Conservation (phyloP, 2,113 vertebrate genomes). For the Otis tarda region DNA sequence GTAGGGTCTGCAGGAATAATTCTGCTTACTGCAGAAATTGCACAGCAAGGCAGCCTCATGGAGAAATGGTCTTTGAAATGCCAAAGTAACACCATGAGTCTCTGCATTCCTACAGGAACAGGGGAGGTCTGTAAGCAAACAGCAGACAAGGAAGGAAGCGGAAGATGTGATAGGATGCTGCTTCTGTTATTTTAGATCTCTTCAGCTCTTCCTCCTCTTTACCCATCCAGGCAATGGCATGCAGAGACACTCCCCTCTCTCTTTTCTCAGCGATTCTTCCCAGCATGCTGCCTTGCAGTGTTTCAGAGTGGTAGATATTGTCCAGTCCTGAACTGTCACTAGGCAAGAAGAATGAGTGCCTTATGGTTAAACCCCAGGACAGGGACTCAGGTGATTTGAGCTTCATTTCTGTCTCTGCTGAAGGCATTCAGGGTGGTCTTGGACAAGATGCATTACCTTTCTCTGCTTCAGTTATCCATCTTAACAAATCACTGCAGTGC, state of each 20-base stretch:
- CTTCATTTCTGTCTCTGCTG: slow-evolving; percentile 2
- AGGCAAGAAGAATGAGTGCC: background rate
- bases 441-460: background rate
- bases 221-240: background rate
- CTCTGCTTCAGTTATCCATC: background rate
- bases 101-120: background rate
- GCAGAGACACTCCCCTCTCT: background rate
- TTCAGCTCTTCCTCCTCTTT: background rate
- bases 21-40: background rate
- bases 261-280: background rate
- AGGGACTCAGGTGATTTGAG: background rate
- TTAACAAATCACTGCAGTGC: background rate
- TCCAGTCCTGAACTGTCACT: background rate
- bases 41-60: background rate
- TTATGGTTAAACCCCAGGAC: background rate
- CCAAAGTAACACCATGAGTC: background rate
- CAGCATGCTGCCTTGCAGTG: background rate
- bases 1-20: background rate
- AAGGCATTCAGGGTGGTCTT: background rate
- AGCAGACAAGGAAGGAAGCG: background rate
- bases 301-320: background rate
- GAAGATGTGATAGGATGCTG: background rate
- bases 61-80: background rate
- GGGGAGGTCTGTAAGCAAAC: background rate
- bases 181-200: slow-evolving; percentile 5